These are phyloP conservation scores for Rhynchonycteris naso DNA, from an alignment of 2,797 vertebrate genomes.

Conservation along the genomic window DNA sequence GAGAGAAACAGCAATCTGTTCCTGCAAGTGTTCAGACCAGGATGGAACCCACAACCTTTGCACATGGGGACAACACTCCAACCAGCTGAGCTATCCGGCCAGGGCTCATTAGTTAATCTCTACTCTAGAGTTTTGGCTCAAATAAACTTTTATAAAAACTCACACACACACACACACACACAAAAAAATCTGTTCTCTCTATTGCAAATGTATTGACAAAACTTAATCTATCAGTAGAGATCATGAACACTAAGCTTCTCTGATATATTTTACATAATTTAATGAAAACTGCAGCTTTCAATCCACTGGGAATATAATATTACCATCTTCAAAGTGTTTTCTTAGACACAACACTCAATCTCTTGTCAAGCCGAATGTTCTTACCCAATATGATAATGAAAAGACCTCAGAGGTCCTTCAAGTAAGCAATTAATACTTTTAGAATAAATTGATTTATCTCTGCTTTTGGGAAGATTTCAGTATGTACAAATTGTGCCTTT, in stretches of 20 bases:
- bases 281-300: conserved; percentile 74
- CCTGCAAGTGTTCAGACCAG: too few relatives aligned
- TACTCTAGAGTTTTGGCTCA: not conserved
- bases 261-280: conserved; percentile 65
- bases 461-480: not conserved
- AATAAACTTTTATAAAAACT: not conserved
- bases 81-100: too few relatives aligned
- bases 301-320: conserved; percentile 72
- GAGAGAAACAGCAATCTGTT: too few relatives aligned
- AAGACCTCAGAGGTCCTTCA: conserved; percentile 68
- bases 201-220: not conserved
- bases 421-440: conserved; percentile 46
- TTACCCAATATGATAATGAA: conserved; percentile 75
- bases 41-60: too few relatives aligned
- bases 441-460: conserved; percentile 41
- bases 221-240: conserved; percentile 66
- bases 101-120: too few relatives aligned
- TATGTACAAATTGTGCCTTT: not conserved
- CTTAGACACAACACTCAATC: conserved; percentile 62
- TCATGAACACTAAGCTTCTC: conserved; percentile 55
- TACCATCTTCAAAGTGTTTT: conserved; percentile 77
- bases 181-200: too few relatives aligned
- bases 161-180: too few relatives aligned
- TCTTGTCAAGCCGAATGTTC: conserved; percentile 22
- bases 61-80: too few relatives aligned